Conservation (phyloP, 2,113 vertebrate genomes). For the Steatornis caripensis region DNA sequence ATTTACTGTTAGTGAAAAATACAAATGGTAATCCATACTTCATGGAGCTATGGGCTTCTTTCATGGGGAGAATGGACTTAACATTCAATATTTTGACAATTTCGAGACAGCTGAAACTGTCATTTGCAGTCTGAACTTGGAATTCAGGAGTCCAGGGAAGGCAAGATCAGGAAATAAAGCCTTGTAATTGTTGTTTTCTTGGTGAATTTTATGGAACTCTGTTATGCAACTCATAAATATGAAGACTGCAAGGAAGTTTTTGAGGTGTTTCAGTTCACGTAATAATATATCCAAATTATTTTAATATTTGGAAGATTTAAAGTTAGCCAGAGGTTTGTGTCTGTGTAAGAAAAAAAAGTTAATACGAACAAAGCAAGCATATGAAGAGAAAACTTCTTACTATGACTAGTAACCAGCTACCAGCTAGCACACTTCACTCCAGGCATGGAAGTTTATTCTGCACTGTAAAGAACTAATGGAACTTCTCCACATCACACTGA, state of each 20-base stretch:
- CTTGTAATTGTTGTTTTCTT: constrained; percentile 72
- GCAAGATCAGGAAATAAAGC: constrained; percentile 77
- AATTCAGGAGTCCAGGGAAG: constrained; percentile 76
- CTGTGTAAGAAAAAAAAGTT: constrained; percentile 80
- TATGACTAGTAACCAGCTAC: constrained; percentile 84
- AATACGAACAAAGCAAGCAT: constrained; percentile 80
- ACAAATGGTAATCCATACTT: constrained; percentile 85
- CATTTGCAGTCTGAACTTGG: constrained; percentile 77
- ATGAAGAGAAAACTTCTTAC: constrained; percentile 81
- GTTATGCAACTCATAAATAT: constrained; percentile 75
- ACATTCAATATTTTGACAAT: constrained; percentile 77
- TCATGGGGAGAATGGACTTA: constrained; percentile 78
- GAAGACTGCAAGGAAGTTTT: constrained; percentile 75
- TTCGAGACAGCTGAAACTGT: constrained; percentile 79
- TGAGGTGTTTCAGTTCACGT: constrained; percentile 75
- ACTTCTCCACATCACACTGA: not conserved
- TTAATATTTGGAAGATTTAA: constrained; percentile 73
- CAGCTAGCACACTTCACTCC: constrained; percentile 78
- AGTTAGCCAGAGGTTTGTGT: constrained; percentile 78
- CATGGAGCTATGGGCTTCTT: constrained; percentile 82
- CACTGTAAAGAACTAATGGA: constrained; percentile 32
- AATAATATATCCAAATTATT: constrained; percentile 73
- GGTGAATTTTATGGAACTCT: constrained; percentile 77
- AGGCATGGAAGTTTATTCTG: constrained; percentile 60
- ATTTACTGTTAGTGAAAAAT: constrained; percentile 89